A percentile compares a stretch with the other conserved stretches of the same genome.
Conservation (phyloP, 2,113 vertebrate species). For the Anguilla japonica region DNA sequence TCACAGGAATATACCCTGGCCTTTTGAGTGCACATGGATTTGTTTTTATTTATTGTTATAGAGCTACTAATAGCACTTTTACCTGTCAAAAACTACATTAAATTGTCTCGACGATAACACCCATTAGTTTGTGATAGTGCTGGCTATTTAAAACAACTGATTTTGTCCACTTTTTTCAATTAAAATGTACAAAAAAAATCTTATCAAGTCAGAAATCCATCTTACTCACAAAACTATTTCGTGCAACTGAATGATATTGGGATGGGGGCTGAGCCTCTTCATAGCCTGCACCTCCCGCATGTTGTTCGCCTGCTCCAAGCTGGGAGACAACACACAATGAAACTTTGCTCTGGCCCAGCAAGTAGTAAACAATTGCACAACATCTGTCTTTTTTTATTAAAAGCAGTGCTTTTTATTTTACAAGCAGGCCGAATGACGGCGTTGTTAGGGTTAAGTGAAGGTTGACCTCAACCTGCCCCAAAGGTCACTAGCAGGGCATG, state of each 20-base stretch:
- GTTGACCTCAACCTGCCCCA: slow-evolving; percentile 24
- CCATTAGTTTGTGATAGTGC: not conserved
- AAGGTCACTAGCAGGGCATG: slow-evolving; percentile 35
- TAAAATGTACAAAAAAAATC: too few relatives aligned
- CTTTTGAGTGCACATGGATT: too few relatives aligned
- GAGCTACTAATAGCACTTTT: not conserved
- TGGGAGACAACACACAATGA: slow-evolving; percentile 4
- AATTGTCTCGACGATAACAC: not conserved
- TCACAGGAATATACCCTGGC: not conserved
- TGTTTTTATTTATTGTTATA: too few relatives aligned
- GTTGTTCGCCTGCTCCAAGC: slow-evolving; percentile 66
- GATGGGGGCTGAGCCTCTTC: slow-evolving; percentile 68
- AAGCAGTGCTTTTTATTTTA: not conserved
- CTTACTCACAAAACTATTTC: slow-evolving; percentile 71
- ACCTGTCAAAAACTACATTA: not conserved
- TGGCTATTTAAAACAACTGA: not conserved
- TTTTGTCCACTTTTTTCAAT: not conserved
- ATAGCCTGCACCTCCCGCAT: slow-evolving; percentile 69
- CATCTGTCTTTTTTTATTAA: not conserved
- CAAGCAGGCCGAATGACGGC: not conserved
- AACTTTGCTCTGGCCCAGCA: not conserved
- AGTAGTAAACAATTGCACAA: not conserved
- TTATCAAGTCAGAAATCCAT: not conserved
- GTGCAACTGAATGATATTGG: slow-evolving; percentile 60
- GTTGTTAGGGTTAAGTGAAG: not conserved